Percentiles rank a stretch among this genome's conserved stretches.
These are phyloP conservation scores for Cataglyphis cursor DNA, from an alignment of 2,888 invertebrate genomes.

Conservation along the genomic window DNA sequence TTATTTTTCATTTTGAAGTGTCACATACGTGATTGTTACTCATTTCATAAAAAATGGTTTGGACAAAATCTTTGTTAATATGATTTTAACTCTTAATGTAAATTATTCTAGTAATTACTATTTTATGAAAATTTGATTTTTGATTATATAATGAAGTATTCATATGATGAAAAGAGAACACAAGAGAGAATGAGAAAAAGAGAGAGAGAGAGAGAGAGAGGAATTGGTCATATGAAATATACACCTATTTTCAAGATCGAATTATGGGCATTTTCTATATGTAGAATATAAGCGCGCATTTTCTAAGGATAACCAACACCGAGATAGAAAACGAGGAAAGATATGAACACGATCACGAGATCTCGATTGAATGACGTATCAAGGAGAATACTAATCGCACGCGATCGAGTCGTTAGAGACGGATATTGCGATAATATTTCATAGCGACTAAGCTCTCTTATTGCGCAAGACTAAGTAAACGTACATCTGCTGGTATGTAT, in stretches of 20 bases:
- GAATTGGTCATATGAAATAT: conserved; percentile 30
- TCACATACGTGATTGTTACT: not conserved
- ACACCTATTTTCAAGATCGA: conserved; percentile 32
- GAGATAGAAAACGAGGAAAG: conserved; percentile 65
- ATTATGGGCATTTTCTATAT: conserved; percentile 1
- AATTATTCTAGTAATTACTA: conserved; percentile 10
- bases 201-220: not conserved
- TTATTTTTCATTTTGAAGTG: not conserved
- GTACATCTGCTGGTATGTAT: conserved; percentile 25
- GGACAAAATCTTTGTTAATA: not conserved
- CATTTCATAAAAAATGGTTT: not conserved
- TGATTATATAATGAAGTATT: not conserved
- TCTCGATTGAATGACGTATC: conserved; percentile 73
- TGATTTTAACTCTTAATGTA: not conserved
- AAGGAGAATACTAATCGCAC: conserved; percentile 81
- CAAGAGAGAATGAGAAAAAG: not conserved
- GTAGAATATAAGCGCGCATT: not conserved
- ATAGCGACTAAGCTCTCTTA: conserved; percentile 64
- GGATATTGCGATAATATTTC: conserved; percentile 81
- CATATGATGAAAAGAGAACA: not conserved
- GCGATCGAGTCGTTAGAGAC: conserved; percentile 83
- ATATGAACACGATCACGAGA: conserved; percentile 54
- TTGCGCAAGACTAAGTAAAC: conserved; percentile 39
- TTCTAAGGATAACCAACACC: conserved; percentile 15
- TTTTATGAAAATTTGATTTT: conserved; percentile 19